Base-by-base conservation (phyloP, 2,797 vertebrate genomes). In the Malacoraja senta region DNA sequence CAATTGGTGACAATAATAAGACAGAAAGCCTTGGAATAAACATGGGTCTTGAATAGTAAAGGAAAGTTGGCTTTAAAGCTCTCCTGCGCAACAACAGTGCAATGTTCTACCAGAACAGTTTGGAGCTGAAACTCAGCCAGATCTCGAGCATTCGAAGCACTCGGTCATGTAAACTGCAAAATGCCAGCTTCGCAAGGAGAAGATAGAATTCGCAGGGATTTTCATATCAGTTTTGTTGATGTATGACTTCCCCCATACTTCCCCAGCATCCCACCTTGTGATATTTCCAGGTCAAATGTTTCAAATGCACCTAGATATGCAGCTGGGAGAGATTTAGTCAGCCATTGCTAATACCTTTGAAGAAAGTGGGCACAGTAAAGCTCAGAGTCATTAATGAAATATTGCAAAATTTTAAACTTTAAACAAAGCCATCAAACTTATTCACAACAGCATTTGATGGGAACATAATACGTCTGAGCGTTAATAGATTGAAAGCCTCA, bases 121-220 rank as follows among this genome's bases (percentile, higher is more conserved):
- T 88, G 61, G 63, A 88, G n/a, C n/a, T 68, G 84, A 88, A 68
- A 35, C 84, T 17, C 58, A 86, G 83, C 58, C 58, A 86, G 29
- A 63, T 86, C 83, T 63, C 8, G n/a, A 65, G 29, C 65, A 63
- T 15, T 19, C 19, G 61, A 21, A 68, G 13, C 13, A 19, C 83
- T 65, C 61, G 32, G n/a, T 88, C 1, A 68, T 2, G 29, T 68
- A 88, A 88, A 35, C 65, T 35, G 29, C 63, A 61, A 63, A 63
- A 32, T 29, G n/a, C n/a, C 19, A 2, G 13, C 6, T 1, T 35
- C 68, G 63, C 61, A 35, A 32, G 21, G 63, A 17, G 2, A 35
- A 65, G 61, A 10, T 68, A 24, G 17, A 68, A 68, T 68, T 68
- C 8, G 9, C 63, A 68, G n/a, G 15, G 21, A 68, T 88, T 35